These are phyloP conservation scores for Limnothrissa miodon DNA, from an alignment of 2,113 vertebrate genomes.

Conservation along the genomic window DNA sequence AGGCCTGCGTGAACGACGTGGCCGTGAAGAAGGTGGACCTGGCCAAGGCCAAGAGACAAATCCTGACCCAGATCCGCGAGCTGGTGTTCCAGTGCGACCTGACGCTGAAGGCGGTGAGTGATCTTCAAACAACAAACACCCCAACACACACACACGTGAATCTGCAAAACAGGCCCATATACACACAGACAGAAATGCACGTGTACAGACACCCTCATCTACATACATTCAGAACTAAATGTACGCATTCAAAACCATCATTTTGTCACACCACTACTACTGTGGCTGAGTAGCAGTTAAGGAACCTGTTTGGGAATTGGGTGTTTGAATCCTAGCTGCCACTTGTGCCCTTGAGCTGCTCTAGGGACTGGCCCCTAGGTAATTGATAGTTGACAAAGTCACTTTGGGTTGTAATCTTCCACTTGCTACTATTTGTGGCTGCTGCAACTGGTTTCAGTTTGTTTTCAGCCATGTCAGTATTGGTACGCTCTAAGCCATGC, in stretches of 20 bases:
- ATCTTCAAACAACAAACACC: not conserved
- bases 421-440: not conserved
- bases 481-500: too few species aligned
- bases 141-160: too few species aligned
- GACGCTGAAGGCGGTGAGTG: constrained; percentile 92
- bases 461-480: too few species aligned
- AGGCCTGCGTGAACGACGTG: constrained; percentile 82
- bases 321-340: too few species aligned
- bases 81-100: constrained; percentile 96
- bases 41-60: constrained; percentile 85
- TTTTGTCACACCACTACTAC: not conserved
- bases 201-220: not conserved
- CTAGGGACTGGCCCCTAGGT: too few species aligned
- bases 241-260: too few species aligned
- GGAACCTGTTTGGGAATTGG: too few species aligned
- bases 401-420: not conserved
- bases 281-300: too few species aligned
- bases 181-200: not conserved
- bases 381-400: too few species aligned
- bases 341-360: too few species aligned
- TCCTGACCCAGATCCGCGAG: constrained; percentile 86
- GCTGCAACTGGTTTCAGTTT: not conserved
- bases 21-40: constrained; percentile 82
- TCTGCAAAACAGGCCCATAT: not conserved
- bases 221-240: not conserved